Conservation (phyloP, 2,797 vertebrate genomes). For the Pempheris klunzingeri region DNA sequence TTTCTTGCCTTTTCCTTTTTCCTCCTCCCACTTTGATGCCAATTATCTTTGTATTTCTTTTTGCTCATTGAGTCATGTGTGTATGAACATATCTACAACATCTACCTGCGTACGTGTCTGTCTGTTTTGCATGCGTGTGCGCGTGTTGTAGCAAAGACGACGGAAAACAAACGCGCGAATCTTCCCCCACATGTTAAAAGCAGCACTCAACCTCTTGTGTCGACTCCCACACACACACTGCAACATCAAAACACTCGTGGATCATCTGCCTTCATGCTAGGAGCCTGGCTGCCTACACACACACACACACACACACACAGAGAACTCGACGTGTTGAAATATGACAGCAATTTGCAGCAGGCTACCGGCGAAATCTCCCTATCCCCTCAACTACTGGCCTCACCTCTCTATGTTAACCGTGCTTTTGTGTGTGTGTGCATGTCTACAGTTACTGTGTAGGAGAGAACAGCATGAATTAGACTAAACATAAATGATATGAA, state of each 20-base stretch:
- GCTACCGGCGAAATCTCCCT: slow-evolving; percentile 36
- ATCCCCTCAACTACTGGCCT: slow-evolving; percentile 35
- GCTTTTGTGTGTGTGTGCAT: slow-evolving; percentile 4
- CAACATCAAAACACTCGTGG: slow-evolving; percentile 55
- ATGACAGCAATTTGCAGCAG: slow-evolving; percentile 60
- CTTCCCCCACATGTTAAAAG: slow-evolving; percentile 46
- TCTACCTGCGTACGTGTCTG: not conserved
- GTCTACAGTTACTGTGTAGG: not conserved
- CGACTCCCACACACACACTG: slow-evolving; percentile 52
- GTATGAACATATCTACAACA: not conserved
- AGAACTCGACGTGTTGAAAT: slow-evolving; percentile 55
- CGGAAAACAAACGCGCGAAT: slow-evolving; percentile 31
- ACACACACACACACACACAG: slow-evolving; percentile 42
- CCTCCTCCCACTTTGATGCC: not conserved
- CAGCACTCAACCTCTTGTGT: slow-evolving; percentile 48
- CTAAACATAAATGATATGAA: slow-evolving; percentile 7
- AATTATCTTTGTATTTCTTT: not conserved
- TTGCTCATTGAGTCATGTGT: not conserved
- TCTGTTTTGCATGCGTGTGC: not conserved
- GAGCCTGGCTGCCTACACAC: slow-evolving; percentile 26
- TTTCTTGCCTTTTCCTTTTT: not conserved
- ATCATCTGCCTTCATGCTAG: slow-evolving; percentile 47
- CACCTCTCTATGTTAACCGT: slow-evolving; percentile 18
- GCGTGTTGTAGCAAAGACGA: slow-evolving; percentile 14
- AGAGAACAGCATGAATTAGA: not conserved